These are phyloP conservation scores for Pitangus sulphuratus DNA, from an alignment of 2,797 vertebrate genomes.

Conservation along the genomic window DNA sequence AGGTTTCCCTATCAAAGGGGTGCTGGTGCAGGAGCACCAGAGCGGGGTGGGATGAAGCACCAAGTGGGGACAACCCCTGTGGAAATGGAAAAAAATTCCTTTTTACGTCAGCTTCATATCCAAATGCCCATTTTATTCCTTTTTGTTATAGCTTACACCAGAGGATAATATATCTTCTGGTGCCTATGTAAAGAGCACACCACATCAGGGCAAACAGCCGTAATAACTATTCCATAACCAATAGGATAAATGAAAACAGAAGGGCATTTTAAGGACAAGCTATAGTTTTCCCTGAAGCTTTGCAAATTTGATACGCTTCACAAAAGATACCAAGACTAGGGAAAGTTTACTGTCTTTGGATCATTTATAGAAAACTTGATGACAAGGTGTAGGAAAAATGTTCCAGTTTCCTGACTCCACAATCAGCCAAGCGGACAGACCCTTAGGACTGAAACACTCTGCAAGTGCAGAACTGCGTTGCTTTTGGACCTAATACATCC, in stretches of 20 bases:
- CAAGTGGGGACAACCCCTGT: fast-evolving
- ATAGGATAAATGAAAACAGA: not conserved
- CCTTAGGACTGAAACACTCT: not conserved
- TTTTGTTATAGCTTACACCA: not conserved
- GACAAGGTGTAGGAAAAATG: constrained; percentile 1
- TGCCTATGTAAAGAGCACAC: not conserved
- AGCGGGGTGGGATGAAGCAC: not conserved
- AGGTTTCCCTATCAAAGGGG: not conserved
- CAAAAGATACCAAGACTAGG: not conserved
- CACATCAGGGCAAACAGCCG: not conserved
- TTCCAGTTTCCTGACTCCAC: not conserved
- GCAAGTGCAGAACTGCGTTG: not conserved
- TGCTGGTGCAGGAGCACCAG: not conserved
- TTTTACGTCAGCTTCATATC: not conserved
- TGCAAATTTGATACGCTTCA: not conserved
- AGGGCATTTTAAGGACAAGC: constrained; percentile 9
- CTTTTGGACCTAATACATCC: not conserved
- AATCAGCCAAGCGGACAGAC: not conserved
- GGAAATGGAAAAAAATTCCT: not conserved
- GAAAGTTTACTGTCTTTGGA: constrained; percentile 5
- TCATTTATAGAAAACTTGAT: not conserved
- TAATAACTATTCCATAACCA: not conserved
- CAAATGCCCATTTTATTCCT: not conserved
- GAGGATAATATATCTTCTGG: not conserved
- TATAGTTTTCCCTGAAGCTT: not conserved